Conservation (phyloP, 2,113 vertebrate genomes). For the Pterophyllum scalare region DNA sequence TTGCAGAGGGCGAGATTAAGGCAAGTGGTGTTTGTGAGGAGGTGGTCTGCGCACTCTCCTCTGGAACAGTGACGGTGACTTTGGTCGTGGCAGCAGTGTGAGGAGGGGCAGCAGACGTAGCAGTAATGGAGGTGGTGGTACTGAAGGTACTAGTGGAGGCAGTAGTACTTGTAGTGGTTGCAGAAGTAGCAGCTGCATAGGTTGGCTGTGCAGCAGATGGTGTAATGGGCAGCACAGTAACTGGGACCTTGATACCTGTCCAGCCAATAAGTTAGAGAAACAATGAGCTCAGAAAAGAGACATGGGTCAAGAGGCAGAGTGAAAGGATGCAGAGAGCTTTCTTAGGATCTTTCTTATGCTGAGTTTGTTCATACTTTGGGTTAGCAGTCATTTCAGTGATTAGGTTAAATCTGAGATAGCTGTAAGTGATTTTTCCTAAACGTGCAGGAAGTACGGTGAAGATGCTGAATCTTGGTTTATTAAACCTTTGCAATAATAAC, state of each 20-base stretch:
- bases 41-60: slow-evolving; percentile 12
- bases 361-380: not conserved
- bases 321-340: not conserved
- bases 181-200: slow-evolving; percentile 55
- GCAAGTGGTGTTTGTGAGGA: not conserved
- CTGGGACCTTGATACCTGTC: slow-evolving; percentile 85
- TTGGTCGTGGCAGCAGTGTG: slow-evolving; percentile 16
- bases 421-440: not conserved
- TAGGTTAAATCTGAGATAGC: not conserved
- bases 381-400: not conserved
- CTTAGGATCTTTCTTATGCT: not conserved
- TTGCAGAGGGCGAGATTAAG: not conserved
- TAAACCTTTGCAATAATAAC: not conserved
- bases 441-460: not conserved
- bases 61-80: not conserved
- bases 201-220: slow-evolving; percentile 30
- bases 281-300: not conserved
- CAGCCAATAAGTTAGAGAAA: slow-evolving; percentile 62
- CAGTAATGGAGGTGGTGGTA: slow-evolving; percentile 10
- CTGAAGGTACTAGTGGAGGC: not conserved
- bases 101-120: slow-evolving; percentile 3
- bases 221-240: slow-evolving; percentile 46
- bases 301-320: not conserved
- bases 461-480: not conserved
- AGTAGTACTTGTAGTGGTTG: slow-evolving; percentile 18